Evolutionary conservation across 2,888 invertebrate genomes (phyloP).

Genomic region (Melinaea menophilus): DNA sequence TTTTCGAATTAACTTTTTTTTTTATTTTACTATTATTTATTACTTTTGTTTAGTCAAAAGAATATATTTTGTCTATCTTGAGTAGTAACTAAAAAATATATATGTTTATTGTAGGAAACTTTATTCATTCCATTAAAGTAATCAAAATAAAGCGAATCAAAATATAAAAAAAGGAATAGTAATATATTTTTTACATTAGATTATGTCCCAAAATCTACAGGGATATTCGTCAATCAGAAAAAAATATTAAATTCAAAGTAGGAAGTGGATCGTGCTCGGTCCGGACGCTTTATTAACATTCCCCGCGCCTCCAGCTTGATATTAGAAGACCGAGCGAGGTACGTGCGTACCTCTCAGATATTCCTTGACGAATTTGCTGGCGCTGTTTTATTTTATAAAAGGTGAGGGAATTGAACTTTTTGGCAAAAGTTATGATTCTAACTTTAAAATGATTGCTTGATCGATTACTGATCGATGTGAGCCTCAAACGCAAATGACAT

Average conservation of each 20-base stretch:
- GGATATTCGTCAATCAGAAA: conserved; percentile 28
- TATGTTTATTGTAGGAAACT: too few species aligned
- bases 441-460: too few species aligned
- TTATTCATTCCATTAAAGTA: too few species aligned
- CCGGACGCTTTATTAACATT: conserved; percentile 31
- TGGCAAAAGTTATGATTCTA: too few species aligned
- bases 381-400: conserved; percentile 13
- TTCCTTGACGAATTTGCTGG: conserved; percentile 25
- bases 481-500: conserved; percentile 37
- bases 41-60: too few species aligned
- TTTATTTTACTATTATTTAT: too few species aligned
- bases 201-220: conserved; percentile 9
- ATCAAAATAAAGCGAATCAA: too few species aligned
- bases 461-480: conserved; percentile 9
- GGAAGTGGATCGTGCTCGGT: conserved; percentile 22
- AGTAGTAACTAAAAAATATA: too few species aligned
- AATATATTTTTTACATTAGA: conserved; percentile 5
- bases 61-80: too few species aligned
- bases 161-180: too few species aligned
- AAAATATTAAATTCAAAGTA: conserved; percentile 33
- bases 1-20: too few species aligned
- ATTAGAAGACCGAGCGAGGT: conserved; percentile 14
- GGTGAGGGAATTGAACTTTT: too few species aligned
- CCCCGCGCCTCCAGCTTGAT: conserved; percentile 19
- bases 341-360: conserved; percentile 23